Evolutionary conservation across 35 echinoderm and acorn worm genomes (phyloP).

Genomic region (Hemicentrotus pulcherrimus): DNA sequence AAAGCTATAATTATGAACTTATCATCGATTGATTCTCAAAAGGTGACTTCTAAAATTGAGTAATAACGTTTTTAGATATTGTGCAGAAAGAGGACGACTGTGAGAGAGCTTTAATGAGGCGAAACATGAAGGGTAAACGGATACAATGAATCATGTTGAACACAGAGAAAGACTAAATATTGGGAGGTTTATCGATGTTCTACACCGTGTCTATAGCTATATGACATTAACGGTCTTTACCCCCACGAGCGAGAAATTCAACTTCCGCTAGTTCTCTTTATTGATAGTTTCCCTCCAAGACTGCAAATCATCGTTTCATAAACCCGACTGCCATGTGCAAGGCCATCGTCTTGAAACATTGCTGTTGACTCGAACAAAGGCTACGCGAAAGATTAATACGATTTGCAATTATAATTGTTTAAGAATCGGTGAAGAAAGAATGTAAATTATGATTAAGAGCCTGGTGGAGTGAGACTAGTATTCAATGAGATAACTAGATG

Average conservation of each 20-base stretch:
- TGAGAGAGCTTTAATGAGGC: not conserved
- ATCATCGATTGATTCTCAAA: not conserved
- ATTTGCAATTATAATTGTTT: not conserved
- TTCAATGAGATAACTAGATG: slow-evolving; percentile 13
- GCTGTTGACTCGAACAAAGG: not conserved
- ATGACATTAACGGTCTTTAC: slow-evolving; percentile 11
- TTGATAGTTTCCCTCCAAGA: not conserved
- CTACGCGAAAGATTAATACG: not conserved
- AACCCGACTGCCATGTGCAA: not conserved
- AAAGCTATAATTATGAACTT: not conserved
- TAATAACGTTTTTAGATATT: not conserved
- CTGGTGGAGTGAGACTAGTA: not conserved
- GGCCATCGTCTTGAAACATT: not conserved
- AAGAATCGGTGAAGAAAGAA: not conserved
- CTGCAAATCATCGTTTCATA: not conserved
- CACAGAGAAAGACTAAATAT: slow-evolving; percentile 19
- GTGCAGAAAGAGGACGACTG: not conserved
- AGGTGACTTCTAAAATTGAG: not conserved
- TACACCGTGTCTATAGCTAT: slow-evolving; percentile 1
- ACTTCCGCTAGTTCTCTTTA: not conserved
- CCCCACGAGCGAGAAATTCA: not conserved
- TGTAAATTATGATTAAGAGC: not conserved
- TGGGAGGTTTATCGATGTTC: slow-evolving; percentile 16
- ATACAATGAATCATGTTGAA: slow-evolving; percentile 19
- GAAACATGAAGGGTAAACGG: not conserved